Base-by-base conservation (phyloP, 2,888 invertebrate species). In the Nineta flava region DNA sequence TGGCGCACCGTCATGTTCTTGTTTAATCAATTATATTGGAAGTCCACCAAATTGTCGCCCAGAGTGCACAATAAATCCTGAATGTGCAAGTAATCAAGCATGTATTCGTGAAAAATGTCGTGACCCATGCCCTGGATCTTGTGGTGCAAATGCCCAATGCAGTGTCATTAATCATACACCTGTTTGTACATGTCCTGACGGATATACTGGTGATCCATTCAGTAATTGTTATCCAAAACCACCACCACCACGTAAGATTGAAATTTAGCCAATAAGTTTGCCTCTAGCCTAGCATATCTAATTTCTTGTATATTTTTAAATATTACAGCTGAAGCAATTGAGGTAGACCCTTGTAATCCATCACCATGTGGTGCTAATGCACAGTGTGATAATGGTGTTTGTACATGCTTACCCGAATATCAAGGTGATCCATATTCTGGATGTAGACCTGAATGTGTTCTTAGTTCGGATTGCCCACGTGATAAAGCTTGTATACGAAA, bases 101-200 rank as follows among this genome's bases (percentile, higher is more conserved):
- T 90, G 90, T 59, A 80, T 87, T 44, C 76, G 79, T 56, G 78
- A 82, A 59, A 82, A 75, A 62, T 87, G 87, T 62, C 70, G 67
- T 55, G 85, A 87, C 64, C 87, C 87, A n/a, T 88, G 87, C 58
- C 82, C 82, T 9, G 86, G 86, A 10, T 82, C 82, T 6, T 88
- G 84, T 59, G 83, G 84, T 44, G 59, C 76, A 51, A 71, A 75
- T 57, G 74, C 83, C 50, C 69, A 72, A 55, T 78, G 83, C 59
- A 63, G 63, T 40, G 81, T 86, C 6, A 74, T 79, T 53, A 83
- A 80, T 60, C 85, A 87, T 58, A 79, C 73, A 51, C 85, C 87
- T 1, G 76, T 77, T 47, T 90, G 88, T 61, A 72, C 76, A 5
- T 88, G 88, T 60, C 65, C 78, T 2, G 72, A 76, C 21, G 80